Percentiles rank a stretch among this genome's conserved stretches.
phyloP scores from a whole-genome alignment of 1,140 invertebrate genomes.

The Potamilus streckersoni region DNA sequence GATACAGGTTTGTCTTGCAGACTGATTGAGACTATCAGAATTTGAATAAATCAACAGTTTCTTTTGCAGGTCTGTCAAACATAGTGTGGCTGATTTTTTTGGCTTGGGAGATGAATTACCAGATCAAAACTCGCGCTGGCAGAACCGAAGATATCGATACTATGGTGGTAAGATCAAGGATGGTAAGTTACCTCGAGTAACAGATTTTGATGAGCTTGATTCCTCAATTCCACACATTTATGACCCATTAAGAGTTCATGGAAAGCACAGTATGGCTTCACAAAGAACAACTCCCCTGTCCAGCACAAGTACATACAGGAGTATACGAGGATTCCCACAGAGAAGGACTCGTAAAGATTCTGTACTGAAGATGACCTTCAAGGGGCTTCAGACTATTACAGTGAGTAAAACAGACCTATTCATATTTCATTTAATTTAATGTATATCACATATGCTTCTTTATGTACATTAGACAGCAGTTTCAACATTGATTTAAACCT shows the following conservation, averaged over 20 bases:
- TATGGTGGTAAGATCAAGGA: slow-evolving; percentile 53
- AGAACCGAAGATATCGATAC: slow-evolving; percentile 53
- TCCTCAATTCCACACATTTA: slow-evolving; percentile 16
- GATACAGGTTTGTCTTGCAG: too few species aligned
- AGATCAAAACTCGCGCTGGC: slow-evolving; percentile 43
- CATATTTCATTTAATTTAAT: neutral
- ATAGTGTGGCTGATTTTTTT: slow-evolving; percentile 58
- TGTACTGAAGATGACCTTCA: slow-evolving; percentile 67
- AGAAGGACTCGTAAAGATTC: slow-evolving; percentile 64
- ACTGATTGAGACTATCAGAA: too few species aligned
- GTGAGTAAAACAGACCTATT: slow-evolving; percentile 45
- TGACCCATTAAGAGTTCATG: slow-evolving; percentile 30
- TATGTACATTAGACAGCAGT: neutral
- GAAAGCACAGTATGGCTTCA: slow-evolving; percentile 27
- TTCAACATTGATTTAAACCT: neutral
- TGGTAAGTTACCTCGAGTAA: slow-evolving; percentile 28
- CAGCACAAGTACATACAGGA: slow-evolving; percentile 41
- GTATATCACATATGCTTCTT: neutral
- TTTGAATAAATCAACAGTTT: too few species aligned
- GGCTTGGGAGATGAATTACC: slow-evolving; percentile 52
- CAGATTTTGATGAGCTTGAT: slow-evolving; percentile 46
- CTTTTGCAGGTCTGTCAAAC: slow-evolving; percentile 32
- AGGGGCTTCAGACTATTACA: slow-evolving; percentile 63
- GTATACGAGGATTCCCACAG: slow-evolving; percentile 23
- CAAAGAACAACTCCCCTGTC: slow-evolving; percentile 51